These are phyloP conservation scores for Pogonophryne albipinna DNA, from an alignment of 2,797 vertebrate species.

Conservation along the genomic window DNA sequence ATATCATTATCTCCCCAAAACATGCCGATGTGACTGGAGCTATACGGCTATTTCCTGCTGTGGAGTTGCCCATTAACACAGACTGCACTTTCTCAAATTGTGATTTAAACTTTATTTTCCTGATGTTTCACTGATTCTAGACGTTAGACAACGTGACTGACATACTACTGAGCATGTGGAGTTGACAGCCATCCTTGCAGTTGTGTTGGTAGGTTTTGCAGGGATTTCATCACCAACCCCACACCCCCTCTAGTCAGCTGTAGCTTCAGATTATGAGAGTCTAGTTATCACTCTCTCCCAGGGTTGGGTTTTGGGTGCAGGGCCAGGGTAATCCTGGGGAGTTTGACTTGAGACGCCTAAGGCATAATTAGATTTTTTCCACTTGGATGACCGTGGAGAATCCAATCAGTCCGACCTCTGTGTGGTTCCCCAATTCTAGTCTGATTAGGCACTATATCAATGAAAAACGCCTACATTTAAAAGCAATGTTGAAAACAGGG, in stretches of 20 bases:
- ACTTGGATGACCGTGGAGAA: constrained; percentile 73
- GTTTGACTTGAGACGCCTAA: constrained; percentile 69
- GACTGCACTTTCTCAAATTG: constrained; percentile 20
- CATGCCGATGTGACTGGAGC: constrained; percentile 38
- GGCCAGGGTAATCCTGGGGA: constrained; percentile 77
- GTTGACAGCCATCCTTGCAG: constrained; percentile 21
- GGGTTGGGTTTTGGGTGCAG: constrained; percentile 70
- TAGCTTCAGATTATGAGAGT: constrained; percentile 72
- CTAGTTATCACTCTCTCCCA: constrained; percentile 81
- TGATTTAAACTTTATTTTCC: constrained; percentile 39
- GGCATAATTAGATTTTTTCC: constrained; percentile 81
- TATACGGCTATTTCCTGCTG: constrained; percentile 25
- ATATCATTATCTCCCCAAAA: constrained; percentile 67
- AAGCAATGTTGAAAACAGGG: constrained; percentile 30
- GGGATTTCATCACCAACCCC: constrained; percentile 54
- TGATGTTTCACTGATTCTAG: constrained; percentile 7
- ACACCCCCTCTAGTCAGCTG: constrained; percentile 31
- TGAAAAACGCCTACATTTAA: constrained; percentile 33
- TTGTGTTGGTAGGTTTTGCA: constrained; percentile 28
- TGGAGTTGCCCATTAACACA: constrained; percentile 13
- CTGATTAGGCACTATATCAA: constrained; percentile 45
- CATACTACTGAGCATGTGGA: constrained; percentile 19
- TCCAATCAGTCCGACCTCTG: constrained; percentile 74
- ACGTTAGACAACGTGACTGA: constrained; percentile 7
- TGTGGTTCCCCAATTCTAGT: constrained; percentile 60